These are phyloP conservation scores for Dermatemys mawii DNA, from an alignment of 2,113 vertebrate genomes.

Conservation along the genomic window DNA sequence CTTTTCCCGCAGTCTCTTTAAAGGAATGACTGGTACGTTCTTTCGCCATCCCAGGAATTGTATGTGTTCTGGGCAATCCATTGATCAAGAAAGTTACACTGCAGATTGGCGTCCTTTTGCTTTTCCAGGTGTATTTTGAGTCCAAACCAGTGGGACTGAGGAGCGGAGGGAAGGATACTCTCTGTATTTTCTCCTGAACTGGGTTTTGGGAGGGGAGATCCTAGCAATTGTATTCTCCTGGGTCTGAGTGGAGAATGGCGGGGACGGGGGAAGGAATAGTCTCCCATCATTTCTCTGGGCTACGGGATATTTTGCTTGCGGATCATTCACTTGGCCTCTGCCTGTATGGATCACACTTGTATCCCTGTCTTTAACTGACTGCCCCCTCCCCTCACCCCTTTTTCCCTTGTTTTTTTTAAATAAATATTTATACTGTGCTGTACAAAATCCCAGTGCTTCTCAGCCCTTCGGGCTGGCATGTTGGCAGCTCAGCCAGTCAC, in stretches of 20 bases:
- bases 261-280: no score
- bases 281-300: background rate
- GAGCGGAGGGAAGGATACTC: background rate
- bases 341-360: fast-evolving
- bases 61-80: background rate
- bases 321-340: no score
- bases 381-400: background rate
- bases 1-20: background rate
- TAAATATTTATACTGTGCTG: constrained; percentile 90
- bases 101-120: background rate
- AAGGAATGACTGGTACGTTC: background rate
- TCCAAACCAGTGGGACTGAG: background rate
- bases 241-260: background rate
- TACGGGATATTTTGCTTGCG: background rate
- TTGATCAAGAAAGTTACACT: background rate
- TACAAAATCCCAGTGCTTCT: constrained; percentile 83
- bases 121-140: background rate
- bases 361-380: background rate
- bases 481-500: constrained; percentile 80
- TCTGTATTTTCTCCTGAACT: background rate
- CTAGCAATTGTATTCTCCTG: background rate
- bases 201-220: background rate
- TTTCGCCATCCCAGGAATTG: background rate
- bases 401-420: constrained; percentile 61
- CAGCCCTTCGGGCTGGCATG: constrained; percentile 71